Evolutionary conservation across 2,113 vertebrate species (phyloP), one percentile per base, ranked within the genome.

Genomic region (Platysteira castanea): DNA sequence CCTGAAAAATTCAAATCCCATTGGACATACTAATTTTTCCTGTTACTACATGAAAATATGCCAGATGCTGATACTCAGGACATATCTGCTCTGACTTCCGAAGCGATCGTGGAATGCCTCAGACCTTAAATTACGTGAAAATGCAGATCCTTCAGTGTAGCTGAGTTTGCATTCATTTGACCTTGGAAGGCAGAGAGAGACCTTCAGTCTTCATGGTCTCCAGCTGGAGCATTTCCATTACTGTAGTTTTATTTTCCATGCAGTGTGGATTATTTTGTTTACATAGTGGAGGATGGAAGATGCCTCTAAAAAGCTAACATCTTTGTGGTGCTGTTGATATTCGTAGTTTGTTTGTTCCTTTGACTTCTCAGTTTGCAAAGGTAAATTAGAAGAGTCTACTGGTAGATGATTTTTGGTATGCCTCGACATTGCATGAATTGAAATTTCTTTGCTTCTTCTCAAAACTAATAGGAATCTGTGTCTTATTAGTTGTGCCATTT

Each of bases 401-500:
- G 20, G 30, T 57, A 68, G 53, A 13, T 87, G 15, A 50, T 84
- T 87, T 87, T 84, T 54, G 41, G 17, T 24, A 17, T 54, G 50
- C n/a, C 12, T 57, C 1, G 2, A 9, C 17, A 47, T 33, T 78
- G 27, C 0, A 5, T 52, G 20, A 73, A 42, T 1, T 75, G 23
- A 80, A 69, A 73, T 56, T 49, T 68, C 12, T 5, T 69, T 44
- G 35, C 22, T 76, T 67, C 56, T 37, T 68, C 54, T 63, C 28
- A 9, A 41, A 84, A 75, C 47, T 39, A 69, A 15, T 35, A 65
- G 27, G 52, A 90, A 42, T 61, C 10, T 30, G 13, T 46, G 19
- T 44, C 65, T 77, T 42, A 27, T 59, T 54, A 54, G 21, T 74
- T 86, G 12, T 64, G 10, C 6, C 24, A 37, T 54, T 64, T 82